Evolutionary conservation across 2,797 vertebrate genomes (phyloP).

Genomic region (Hyperoplus lanceolatus): DNA sequence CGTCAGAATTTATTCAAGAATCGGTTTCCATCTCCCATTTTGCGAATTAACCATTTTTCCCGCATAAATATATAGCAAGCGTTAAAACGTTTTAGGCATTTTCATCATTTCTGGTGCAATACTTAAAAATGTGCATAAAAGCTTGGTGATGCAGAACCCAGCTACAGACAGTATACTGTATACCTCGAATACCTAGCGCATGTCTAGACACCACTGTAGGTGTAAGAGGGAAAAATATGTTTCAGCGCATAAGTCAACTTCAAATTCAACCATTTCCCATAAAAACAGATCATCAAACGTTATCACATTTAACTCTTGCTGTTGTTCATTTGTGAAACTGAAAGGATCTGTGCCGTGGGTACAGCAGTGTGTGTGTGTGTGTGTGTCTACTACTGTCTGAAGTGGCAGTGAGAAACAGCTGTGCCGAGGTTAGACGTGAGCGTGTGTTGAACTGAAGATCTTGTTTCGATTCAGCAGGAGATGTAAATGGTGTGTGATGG

Average conservation of each 20-base stretch:
- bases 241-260: background rate
- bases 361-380: background rate
- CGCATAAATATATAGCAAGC: too few relatives aligned
- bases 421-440: conserved; percentile 55
- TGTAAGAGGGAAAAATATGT: background rate
- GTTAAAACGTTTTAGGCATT: too few relatives aligned
- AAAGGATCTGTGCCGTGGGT: background rate
- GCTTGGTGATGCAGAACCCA: too few relatives aligned
- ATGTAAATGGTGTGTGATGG: conserved; percentile 66
- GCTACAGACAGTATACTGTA: too few relatives aligned
- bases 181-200: background rate
- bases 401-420: conserved; percentile 77
- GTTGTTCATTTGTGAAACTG: conserved; percentile 2
- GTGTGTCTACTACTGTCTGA: conserved; percentile 52
- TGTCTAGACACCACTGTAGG: background rate
- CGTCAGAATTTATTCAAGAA: too few relatives aligned
- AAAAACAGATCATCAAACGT: background rate
- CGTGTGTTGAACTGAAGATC: conserved; percentile 43
- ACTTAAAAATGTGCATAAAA: too few relatives aligned
- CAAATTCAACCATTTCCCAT: background rate
- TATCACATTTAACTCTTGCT: background rate
- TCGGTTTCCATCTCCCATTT: too few relatives aligned
- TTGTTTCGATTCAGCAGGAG: conserved; percentile 44
- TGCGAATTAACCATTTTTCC: too few relatives aligned
- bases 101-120: too few relatives aligned